Percentiles rank a stretch among this genome's conserved stretches.
These are phyloP conservation scores for Himalopsyche phryganea DNA, from an alignment of 1,140 invertebrate species.

Conservation along the genomic window DNA sequence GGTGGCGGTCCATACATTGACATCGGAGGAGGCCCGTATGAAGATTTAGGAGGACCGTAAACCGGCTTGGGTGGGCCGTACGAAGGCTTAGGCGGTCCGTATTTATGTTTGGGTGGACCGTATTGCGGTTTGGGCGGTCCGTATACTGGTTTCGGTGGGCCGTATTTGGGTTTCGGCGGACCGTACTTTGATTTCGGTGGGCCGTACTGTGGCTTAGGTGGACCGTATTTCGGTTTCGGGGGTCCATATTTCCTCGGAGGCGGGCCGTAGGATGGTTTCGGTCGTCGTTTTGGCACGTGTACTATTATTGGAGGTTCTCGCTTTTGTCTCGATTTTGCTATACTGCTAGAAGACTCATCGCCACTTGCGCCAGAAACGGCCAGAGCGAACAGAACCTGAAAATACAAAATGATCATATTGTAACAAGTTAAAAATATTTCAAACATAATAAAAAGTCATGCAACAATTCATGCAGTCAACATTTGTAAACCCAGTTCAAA, in stretches of 20 bases:
- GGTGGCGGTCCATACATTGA: conserved; percentile 27
- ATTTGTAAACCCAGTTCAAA: background rate
- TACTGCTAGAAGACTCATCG: background rate
- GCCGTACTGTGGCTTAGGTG: conserved; percentile 37
- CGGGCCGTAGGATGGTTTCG: conserved; percentile 34
- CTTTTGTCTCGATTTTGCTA: conserved; percentile 14
- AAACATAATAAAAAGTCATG: background rate
- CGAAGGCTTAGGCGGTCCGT: conserved; percentile 30
- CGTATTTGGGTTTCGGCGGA: conserved; percentile 25
- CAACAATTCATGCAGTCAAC: background rate
- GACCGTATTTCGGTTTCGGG: conserved; percentile 33
- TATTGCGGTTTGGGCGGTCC: conserved; percentile 30
- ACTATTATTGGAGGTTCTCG: conserved; percentile 25
- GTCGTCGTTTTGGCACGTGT: conserved; percentile 28
- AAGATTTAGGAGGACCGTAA: conserved; percentile 27
- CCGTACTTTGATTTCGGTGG: conserved; percentile 33
- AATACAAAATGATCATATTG: conserved; percentile 2
- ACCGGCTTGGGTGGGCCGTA: conserved; percentile 27
- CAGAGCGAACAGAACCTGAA: conserved; percentile 12
- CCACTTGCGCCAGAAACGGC: background rate
- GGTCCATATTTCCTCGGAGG: conserved; percentile 21
- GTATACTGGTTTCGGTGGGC: conserved; percentile 27
- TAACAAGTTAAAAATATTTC: background rate
- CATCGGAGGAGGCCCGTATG: conserved; percentile 29
- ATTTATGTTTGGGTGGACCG: conserved; percentile 24